Conservation (phyloP, 2,113 vertebrate species). For the Saguinus imperator region DNA sequence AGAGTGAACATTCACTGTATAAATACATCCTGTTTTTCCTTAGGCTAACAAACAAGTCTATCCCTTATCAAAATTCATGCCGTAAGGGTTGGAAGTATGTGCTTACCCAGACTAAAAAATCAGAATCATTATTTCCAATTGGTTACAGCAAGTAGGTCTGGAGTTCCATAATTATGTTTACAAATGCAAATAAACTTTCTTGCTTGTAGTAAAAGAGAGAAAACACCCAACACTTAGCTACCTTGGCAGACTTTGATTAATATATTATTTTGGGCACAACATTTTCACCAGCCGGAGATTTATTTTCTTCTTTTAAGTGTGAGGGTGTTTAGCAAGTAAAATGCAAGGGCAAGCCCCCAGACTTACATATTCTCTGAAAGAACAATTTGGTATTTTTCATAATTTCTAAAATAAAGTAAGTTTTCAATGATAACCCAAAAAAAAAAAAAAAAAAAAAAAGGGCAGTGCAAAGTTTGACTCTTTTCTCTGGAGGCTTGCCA, state of each 20-base stretch:
- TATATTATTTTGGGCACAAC: background rate
- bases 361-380: slow-evolving; percentile 21
- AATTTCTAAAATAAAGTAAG: background rate
- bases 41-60: slow-evolving; percentile 66
- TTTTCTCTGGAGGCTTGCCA: slow-evolving; percentile 27
- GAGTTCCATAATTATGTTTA: slow-evolving; percentile 22
- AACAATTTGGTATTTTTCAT: slow-evolving; percentile 31
- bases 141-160: slow-evolving; percentile 43
- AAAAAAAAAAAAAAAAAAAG: slow-evolving; percentile 55
- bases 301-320: slow-evolving; percentile 53
- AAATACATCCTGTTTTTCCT: slow-evolving; percentile 62
- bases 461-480: slow-evolving; percentile 9
- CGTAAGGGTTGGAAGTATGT: slow-evolving; percentile 51
- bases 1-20: slow-evolving; percentile 46
- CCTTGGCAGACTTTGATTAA: slow-evolving; percentile 16
- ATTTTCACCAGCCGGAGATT: slow-evolving; percentile 45
- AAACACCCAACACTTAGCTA: slow-evolving; percentile 33
- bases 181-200: slow-evolving; percentile 24
- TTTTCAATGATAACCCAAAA: slow-evolving; percentile 46
- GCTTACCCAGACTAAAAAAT: slow-evolving; percentile 63
- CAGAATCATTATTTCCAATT: slow-evolving; percentile 67
- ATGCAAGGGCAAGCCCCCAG: background rate
- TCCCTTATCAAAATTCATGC: slow-evolving; percentile 36
- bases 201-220: slow-evolving; percentile 14
- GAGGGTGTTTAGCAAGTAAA: slow-evolving; percentile 36